Evolutionary conservation across 2,113 vertebrate genomes (phyloP).

Genomic region (Oenanthe melanoleuca): DNA sequence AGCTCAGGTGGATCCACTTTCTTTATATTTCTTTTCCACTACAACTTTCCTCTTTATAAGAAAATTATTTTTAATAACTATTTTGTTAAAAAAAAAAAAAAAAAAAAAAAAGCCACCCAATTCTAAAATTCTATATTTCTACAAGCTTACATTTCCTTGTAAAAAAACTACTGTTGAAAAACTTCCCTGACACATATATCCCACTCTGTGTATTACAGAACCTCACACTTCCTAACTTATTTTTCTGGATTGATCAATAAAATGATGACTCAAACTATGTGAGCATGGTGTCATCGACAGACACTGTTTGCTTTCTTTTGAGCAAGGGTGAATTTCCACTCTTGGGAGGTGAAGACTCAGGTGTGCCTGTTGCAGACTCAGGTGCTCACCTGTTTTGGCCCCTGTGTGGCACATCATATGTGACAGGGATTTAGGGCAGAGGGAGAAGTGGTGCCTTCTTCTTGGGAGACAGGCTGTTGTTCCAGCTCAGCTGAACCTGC

Average conservation of each 20-base stretch:
- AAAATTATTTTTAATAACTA: not conserved
- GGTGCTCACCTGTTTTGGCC: not conserved
- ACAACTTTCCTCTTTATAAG: not conserved
- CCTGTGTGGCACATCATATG: too few relatives aligned
- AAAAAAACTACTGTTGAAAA: not conserved
- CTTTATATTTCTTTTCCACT: not conserved
- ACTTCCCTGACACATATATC: not conserved
- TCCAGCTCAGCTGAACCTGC: not conserved
- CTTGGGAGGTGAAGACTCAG: not conserved
- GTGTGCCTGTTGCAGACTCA: not conserved
- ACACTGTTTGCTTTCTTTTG: not conserved
- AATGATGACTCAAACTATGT: not conserved
- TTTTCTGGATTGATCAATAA: not conserved
- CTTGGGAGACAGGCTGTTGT: not conserved
- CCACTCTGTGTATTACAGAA: not conserved
- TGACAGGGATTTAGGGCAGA: not conserved
- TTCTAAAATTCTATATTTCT: not conserved
- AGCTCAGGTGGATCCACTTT: not conserved
- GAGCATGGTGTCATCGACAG: not conserved
- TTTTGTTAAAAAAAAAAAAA: fast-evolving
- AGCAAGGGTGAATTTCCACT: not conserved
- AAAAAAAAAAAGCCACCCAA: fast-evolving
- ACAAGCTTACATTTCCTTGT: not conserved
- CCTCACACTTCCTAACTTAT: not conserved
- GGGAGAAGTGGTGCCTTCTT: not conserved